These are phyloP conservation scores for Drosophila serrata DNA, from an alignment of 1,140 invertebrate species.

Conservation along the genomic window DNA sequence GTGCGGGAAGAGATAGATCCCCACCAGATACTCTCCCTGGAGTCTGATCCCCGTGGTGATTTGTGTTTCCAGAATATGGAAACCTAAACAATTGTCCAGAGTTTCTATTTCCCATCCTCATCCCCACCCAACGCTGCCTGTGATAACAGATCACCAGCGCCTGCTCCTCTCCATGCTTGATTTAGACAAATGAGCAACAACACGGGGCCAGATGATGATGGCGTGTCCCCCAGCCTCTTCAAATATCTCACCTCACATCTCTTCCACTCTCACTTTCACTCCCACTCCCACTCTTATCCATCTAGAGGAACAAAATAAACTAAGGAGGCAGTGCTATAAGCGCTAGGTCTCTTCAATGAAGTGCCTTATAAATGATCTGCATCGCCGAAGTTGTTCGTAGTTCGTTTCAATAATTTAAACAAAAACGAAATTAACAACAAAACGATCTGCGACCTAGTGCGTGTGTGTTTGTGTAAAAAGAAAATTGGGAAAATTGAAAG, in stretches of 20 bases:
- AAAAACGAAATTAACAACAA: constrained; percentile 54
- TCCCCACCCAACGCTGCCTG: too few species aligned
- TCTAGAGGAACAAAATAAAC: constrained; percentile 1
- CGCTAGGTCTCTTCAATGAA: constrained; percentile 43
- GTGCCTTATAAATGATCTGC: constrained; percentile 78
- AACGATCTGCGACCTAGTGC: constrained; percentile 17
- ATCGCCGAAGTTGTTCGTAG: constrained; percentile 50
- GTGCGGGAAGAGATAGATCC: constrained; percentile 11
- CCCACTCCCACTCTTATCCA: too few species aligned
- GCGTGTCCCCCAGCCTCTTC: not conserved
- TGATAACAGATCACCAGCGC: constrained; percentile 61
- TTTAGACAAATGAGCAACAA: constrained; percentile 69
- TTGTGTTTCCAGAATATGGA: constrained; percentile 7
- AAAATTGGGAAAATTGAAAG: constrained; percentile 20
- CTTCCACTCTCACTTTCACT: not conserved
- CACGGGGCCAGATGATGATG: constrained; percentile 9
- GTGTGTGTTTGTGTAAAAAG: constrained; percentile 4
- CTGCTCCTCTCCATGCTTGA: constrained; percentile 31
- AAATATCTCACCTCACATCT: constrained; percentile 2
- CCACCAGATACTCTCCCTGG: not conserved
- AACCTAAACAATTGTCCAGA: constrained; percentile 7
- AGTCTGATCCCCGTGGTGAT: constrained; percentile 12
- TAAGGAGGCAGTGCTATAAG: constrained; percentile 10
- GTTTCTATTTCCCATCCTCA: not conserved
- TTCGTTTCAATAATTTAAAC: constrained; percentile 75